phyloP scores from a whole-genome alignment of 1,140 invertebrate species.

The Lepidostoma basale region DNA sequence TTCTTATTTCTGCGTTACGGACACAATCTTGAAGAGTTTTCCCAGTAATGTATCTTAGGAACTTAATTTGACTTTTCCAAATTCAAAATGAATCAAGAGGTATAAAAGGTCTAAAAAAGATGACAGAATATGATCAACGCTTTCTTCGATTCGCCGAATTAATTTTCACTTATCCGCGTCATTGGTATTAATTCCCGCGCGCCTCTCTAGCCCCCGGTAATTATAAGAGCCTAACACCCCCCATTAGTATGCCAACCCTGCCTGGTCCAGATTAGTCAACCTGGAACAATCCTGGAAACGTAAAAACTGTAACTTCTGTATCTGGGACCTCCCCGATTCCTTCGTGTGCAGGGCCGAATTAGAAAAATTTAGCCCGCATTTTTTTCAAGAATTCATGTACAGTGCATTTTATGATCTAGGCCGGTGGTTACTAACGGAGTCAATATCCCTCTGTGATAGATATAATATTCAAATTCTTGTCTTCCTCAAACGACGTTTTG shows the following conservation, averaged over 20 bases:
- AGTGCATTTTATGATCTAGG: neutral
- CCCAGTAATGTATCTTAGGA: no score
- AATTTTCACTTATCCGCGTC: neutral
- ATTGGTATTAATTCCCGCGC: neutral
- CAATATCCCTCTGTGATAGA: neutral
- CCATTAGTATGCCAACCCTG: neutral
- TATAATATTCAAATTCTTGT: neutral
- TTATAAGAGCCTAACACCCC: neutral
- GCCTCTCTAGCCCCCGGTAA: neutral
- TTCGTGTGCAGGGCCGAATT: neutral
- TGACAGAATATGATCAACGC: neutral
- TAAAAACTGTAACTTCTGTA: conserved; percentile 11
- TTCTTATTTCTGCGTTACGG: no score
- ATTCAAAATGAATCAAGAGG: no score
- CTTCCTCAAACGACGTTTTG: no score
- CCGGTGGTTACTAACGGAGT: neutral
- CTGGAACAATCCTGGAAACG: conserved; percentile 2
- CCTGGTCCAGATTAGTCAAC: neutral
- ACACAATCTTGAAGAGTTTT: no score
- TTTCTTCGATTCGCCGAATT: neutral
- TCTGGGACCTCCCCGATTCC: neutral
- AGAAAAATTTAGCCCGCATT: no score
- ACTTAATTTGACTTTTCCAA: no score
- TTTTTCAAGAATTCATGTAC: neutral
- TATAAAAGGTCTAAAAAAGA: no score